These are phyloP conservation scores for Helobdella robusta DNA, from an alignment of 2,888 invertebrate species.

Conservation along the genomic window DNA sequence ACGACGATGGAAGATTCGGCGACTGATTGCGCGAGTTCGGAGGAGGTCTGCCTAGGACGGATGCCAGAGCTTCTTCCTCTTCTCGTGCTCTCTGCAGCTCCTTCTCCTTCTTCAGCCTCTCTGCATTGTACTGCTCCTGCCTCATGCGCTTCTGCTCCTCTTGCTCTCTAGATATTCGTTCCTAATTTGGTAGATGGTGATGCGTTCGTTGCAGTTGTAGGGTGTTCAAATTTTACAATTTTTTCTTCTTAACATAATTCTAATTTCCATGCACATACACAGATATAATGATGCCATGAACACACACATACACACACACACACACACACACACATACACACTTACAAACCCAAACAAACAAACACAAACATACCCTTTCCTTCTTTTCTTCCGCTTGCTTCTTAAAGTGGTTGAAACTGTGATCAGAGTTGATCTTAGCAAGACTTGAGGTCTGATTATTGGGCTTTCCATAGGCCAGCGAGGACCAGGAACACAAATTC, in stretches of 20 bases:
- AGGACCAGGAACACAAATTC: conserved; percentile 5
- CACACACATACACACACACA: conserved; percentile 14
- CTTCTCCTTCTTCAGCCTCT: conserved; percentile 20
- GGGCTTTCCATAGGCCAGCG: not conserved
- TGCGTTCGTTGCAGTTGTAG: too few relatives aligned
- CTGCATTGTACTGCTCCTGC: conserved; percentile 4
- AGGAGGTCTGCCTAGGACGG: not conserved
- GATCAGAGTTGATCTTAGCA: conserved; percentile 2
- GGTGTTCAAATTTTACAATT: too few relatives aligned
- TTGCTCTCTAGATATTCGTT: conserved; percentile 11
- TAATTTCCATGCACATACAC: too few relatives aligned
- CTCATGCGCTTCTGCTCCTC: conserved; percentile 10
- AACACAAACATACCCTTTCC: conserved; percentile 18
- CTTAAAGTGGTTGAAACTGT: conserved; percentile 20
- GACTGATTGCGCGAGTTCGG: too few relatives aligned
- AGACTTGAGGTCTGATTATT: not conserved
- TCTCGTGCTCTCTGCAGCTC: conserved; percentile 11
- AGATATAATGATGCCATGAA: too few relatives aligned
- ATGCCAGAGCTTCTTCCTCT: conserved; percentile 17
- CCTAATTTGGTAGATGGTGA: conserved; percentile 6
- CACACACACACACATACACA: conserved; percentile 15
- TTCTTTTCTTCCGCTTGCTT: conserved; percentile 21
- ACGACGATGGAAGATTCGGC: too few relatives aligned
- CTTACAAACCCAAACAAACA: conserved; percentile 13
- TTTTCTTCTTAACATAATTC: too few relatives aligned